Conservation (phyloP, 2,113 vertebrate species). For the Percopsis transmontana region DNA sequence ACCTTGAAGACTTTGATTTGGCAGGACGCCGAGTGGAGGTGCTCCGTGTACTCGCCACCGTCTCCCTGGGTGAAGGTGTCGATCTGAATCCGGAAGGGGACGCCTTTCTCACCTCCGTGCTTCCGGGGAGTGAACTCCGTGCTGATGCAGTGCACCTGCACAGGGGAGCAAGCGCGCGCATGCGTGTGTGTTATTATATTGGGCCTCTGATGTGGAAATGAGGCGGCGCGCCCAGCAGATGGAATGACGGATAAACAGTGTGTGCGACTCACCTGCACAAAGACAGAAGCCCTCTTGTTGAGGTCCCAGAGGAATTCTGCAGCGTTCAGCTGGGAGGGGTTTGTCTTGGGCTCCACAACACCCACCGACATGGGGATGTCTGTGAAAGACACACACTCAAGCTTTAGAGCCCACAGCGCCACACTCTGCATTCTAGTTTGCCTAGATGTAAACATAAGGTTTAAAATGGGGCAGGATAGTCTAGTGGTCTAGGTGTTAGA, state of each 20-base stretch:
- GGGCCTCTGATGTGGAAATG: constrained; percentile 36
- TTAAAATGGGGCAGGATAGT: no score
- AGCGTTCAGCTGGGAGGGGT: constrained; percentile 94
- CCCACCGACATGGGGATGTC: constrained; percentile 99
- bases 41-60: constrained; percentile 89
- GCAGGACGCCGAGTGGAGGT: constrained; percentile 97
- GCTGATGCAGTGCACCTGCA: constrained; percentile 97
- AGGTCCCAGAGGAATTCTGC: constrained; percentile 98
- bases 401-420: not conserved
- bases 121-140: constrained; percentile 99
- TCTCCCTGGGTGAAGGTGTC: constrained; percentile 93
- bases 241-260: not conserved
- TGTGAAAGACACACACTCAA: constrained; percentile 56
- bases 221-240: constrained; percentile 4
- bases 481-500: no score
- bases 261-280: constrained; percentile 87
- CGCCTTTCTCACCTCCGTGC: constrained; percentile 96
- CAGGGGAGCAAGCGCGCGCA: constrained; percentile 5
- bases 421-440: not conserved
- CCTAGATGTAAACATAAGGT: no score
- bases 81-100: constrained; percentile 95
- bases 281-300: constrained; percentile 92
- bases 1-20: constrained; percentile 99
- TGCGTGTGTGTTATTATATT: constrained; percentile 10
- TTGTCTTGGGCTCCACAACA: constrained; percentile 92